A percentile compares a stretch with the other conserved stretches of the same genome.
Conservation (phyloP, 1,140 invertebrate species). For the Formica exsecta region DNA sequence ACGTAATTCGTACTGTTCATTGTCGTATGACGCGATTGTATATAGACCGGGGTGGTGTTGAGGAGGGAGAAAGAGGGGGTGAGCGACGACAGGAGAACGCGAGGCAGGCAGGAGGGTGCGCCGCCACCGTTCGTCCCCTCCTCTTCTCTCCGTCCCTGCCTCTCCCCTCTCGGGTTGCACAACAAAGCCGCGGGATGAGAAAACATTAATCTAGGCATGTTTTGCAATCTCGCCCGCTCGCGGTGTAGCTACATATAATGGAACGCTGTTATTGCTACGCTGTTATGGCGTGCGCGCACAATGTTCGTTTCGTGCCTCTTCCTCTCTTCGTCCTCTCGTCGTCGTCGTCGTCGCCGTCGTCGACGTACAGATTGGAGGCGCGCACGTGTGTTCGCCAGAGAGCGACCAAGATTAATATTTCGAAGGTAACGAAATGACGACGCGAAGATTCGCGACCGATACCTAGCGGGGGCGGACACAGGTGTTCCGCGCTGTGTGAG, state of each 20-base stretch:
- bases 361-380: constrained; percentile 70
- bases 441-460: constrained; percentile 44
- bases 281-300: constrained; percentile 83
- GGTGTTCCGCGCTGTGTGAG: neutral
- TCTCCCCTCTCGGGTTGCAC: constrained; percentile 62
- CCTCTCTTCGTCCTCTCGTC: constrained; percentile 6
- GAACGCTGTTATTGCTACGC: constrained; percentile 85
- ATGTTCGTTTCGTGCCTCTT: constrained; percentile 78
- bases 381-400: constrained; percentile 55
- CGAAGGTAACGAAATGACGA: constrained; percentile 79
- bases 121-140: neutral
- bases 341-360: constrained; percentile 70
- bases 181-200: constrained; percentile 83
- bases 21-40: constrained; percentile 79
- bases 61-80: constrained; percentile 67
- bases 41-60: constrained; percentile 69
- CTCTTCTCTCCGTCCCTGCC: neutral
- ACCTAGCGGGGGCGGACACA: constrained; percentile 24
- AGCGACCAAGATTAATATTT: constrained; percentile 84
- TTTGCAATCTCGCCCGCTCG: constrained; percentile 84
- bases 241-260: constrained; percentile 83
- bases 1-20: constrained; percentile 83
- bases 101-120: constrained; percentile 30
- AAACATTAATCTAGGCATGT: constrained; percentile 87
- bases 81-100: constrained; percentile 59